A percentile compares a stretch with the other conserved stretches of the same genome.
phyloP scores from a whole-genome alignment of 1,140 invertebrate species.

The Nasonia vitripennis region DNA sequence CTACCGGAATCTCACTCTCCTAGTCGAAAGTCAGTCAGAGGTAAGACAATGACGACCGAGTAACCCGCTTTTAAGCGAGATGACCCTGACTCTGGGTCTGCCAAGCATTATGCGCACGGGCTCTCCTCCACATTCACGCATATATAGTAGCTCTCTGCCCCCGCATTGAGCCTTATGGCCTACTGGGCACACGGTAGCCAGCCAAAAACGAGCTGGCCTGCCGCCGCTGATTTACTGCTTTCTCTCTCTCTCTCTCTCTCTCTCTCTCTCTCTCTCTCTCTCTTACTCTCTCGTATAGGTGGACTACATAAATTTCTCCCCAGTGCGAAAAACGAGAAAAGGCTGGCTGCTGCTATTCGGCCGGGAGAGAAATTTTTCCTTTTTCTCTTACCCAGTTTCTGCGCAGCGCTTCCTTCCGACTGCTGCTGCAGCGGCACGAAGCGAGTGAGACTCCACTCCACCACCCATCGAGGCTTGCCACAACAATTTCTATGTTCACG shows the following conservation, averaged over 20 bases:
- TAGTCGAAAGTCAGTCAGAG: constrained; percentile 6
- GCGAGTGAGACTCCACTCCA: constrained; percentile 44
- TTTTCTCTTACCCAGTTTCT: background rate
- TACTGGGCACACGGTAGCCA: constrained; percentile 17
- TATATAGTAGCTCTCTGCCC: background rate
- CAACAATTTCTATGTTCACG: constrained; percentile 74
- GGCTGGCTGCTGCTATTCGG: background rate
- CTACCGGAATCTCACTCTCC: constrained; percentile 53
- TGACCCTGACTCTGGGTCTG: constrained; percentile 46
- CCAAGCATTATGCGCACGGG: constrained; percentile 52
- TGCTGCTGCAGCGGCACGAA: background rate
- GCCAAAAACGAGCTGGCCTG: background rate
- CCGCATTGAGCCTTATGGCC: constrained; percentile 14
- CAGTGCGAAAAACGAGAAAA: background rate
- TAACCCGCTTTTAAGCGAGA: constrained; percentile 61
- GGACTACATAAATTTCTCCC: constrained; percentile 55
- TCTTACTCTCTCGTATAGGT: constrained; percentile 22
- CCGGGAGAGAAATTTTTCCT: constrained; percentile 25
- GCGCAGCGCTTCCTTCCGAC: background rate
- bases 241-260: background rate
- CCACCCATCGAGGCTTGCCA: constrained; percentile 72
- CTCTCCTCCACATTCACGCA: constrained; percentile 53
- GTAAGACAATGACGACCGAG: constrained; percentile 60
- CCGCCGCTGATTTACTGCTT: constrained; percentile 56
- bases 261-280: too few species aligned